A percentile compares a stretch with the other conserved stretches of the same genome.
phyloP scores from a whole-genome alignment of 1,140 invertebrate genomes.

The Ceratosolen fusciceps region DNA sequence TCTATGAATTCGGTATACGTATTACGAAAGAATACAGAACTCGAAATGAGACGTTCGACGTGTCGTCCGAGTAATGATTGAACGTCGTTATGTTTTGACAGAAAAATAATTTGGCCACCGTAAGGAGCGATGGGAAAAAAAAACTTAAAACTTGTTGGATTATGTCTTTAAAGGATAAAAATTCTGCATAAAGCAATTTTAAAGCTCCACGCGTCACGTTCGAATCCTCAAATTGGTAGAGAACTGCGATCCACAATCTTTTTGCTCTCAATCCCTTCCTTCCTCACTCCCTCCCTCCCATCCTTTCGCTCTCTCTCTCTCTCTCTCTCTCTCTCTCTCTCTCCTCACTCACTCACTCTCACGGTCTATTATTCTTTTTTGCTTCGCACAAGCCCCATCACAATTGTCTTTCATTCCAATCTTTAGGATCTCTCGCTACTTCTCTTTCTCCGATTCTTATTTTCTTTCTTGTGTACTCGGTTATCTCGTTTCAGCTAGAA shows the following conservation, averaged over 20 bases:
- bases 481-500: constrained; percentile 60
- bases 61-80: too few relatives aligned
- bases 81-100: too few relatives aligned
- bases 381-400: background rate
- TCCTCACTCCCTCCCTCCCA: too few relatives aligned
- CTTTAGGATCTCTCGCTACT: constrained; percentile 58
- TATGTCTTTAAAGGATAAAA: background rate
- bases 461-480: constrained; percentile 49
- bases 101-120: too few relatives aligned
- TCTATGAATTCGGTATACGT: too few relatives aligned
- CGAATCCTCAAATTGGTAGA: constrained; percentile 40
- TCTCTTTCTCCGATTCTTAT: constrained; percentile 58
- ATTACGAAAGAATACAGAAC: too few relatives aligned
- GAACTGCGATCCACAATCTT: constrained; percentile 28
- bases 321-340: too few relatives aligned
- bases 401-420: constrained; percentile 50
- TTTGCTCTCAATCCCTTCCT: too few relatives aligned
- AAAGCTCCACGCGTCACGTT: constrained; percentile 21
- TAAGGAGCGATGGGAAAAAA: background rate
- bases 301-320: too few relatives aligned
- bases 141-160: background rate
- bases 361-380: constrained; percentile 18
- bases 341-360: too few relatives aligned
- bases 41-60: too few relatives aligned
- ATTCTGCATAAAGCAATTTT: constrained; percentile 18